These are phyloP conservation scores for Antrozous pallidus DNA, from an alignment of 2,797 vertebrate species.

Conservation along the genomic window DNA sequence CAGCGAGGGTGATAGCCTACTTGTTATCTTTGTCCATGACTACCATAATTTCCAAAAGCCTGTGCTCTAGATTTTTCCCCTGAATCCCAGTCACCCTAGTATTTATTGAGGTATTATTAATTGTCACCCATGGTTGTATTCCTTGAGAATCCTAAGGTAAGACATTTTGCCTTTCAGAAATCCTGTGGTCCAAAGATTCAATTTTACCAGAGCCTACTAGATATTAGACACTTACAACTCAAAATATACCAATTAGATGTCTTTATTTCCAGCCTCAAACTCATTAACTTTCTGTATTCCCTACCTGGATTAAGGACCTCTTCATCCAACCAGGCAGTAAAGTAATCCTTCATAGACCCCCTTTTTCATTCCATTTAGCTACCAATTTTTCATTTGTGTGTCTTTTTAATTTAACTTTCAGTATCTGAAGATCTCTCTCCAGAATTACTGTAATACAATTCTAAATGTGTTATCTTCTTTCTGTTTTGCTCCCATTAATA, in stretches of 20 bases:
- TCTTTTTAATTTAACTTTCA: neutral
- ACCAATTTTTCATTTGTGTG: neutral
- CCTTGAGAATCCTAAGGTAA: neutral
- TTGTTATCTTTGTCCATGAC: neutral
- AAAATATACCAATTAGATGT: neutral
- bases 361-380: neutral
- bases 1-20: fast-evolving
- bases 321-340: neutral
- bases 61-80: neutral
- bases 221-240: neutral
- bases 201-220: neutral
- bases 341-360: fast-evolving
- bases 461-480: neutral
- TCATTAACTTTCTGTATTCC: fast-evolving
- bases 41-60: neutral
- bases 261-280: fast-evolving
- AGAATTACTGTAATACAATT: neutral
- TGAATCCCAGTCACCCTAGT: neutral
- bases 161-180: neutral
- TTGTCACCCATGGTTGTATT: neutral
- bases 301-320: neutral
- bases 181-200: neutral
- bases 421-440: neutral
- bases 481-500: neutral
- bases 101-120: neutral